Percentiles rank a stretch among this genome's conserved stretches.
Conservation (phyloP, 35 echinoderm and acorn worm genomes). For the Chiridota heheva region DNA sequence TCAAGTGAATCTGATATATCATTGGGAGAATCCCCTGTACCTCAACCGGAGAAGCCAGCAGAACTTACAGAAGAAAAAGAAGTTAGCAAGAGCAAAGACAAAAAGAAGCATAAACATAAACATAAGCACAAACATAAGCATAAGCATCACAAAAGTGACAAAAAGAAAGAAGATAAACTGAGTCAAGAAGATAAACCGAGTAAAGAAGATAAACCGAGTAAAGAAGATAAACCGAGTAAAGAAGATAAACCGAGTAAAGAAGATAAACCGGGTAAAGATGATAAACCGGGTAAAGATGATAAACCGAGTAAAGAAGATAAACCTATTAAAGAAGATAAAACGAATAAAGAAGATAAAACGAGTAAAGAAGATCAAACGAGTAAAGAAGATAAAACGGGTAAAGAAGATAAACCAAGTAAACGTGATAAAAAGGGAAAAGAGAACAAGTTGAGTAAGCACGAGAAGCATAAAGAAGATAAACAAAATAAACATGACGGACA, state of each 20-base stretch:
- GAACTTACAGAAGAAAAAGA: conserved; percentile 48
- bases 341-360: conserved; percentile 64
- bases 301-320: too few species aligned
- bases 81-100: conserved; percentile 43
- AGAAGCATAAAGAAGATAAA: not conserved
- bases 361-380: conserved; percentile 23
- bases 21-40: too few species aligned
- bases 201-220: not conserved
- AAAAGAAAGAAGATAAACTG: conserved; percentile 21
- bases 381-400: conserved; percentile 23
- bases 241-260: not conserved
- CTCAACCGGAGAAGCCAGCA: too few species aligned
- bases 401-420: not conserved
- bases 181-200: conserved; percentile 23
- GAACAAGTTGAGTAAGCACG: not conserved
- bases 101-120: conserved; percentile 44
- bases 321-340: conserved; percentile 92
- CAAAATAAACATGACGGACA: not conserved
- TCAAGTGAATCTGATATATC: too few species aligned
- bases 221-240: too few species aligned
- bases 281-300: conserved; percentile 19
- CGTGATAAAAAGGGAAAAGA: not conserved
- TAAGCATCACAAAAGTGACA: conserved; percentile 66
- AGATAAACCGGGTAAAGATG: conserved; percentile 21
- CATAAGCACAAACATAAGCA: conserved; percentile 90